Conservation (phyloP, 1,140 invertebrate species). For the Vollenhovia emeryi region DNA sequence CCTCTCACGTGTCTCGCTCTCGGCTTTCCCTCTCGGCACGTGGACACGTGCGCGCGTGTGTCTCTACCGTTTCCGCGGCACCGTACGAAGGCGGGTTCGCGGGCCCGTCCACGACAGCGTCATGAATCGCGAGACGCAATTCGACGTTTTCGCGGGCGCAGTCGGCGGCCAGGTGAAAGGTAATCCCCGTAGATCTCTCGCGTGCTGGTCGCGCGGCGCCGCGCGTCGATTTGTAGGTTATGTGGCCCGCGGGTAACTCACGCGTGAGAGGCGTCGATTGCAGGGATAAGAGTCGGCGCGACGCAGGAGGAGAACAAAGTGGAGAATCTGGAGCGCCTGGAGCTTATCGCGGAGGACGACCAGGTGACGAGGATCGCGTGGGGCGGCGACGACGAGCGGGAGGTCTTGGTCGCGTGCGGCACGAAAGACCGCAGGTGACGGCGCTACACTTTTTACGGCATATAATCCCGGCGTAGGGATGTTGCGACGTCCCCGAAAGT, state of each 20-base stretch:
- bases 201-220: background rate
- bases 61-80: too few relatives aligned
- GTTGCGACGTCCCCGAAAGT: too few relatives aligned
- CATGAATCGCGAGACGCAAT: conserved; percentile 77
- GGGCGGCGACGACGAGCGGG: conserved; percentile 88
- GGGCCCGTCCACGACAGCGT: background rate
- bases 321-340: conserved; percentile 86
- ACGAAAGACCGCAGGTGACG: conserved; percentile 75
- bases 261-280: conserved; percentile 51
- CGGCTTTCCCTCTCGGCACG: too few relatives aligned
- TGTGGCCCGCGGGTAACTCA: background rate
- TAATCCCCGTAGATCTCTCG: conserved; percentile 46
- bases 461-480: too few relatives aligned
- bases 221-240: background rate
- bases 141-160: conserved; percentile 82
- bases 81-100: too few relatives aligned
- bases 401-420: conserved; percentile 88
- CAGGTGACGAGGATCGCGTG: conserved; percentile 90
- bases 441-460: conserved; percentile 20
- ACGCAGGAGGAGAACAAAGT: conserved; percentile 77
- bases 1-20: too few relatives aligned
- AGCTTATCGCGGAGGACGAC: conserved; percentile 83
- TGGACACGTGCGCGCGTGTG: too few relatives aligned
- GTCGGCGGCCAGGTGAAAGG: conserved; percentile 85
- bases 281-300: conserved; percentile 80